Base-by-base conservation (phyloP, 2,888 invertebrate genomes). In the Xestia ashworthii region DNA sequence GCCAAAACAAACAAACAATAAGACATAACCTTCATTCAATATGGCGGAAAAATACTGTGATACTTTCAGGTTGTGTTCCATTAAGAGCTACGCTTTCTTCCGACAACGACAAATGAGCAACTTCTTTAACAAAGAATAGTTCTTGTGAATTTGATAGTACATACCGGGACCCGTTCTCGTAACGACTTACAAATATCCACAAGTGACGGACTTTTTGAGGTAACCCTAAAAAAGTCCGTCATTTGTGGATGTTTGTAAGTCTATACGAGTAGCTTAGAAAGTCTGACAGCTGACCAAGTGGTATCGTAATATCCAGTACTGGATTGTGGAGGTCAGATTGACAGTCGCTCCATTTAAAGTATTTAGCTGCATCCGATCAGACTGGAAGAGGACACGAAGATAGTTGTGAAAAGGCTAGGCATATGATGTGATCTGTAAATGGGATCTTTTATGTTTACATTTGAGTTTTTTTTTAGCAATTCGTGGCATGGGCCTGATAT, bases 1-100 rank as follows among this genome's bases (percentile, higher is more conserved):
- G n/a, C 81, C 78, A 78, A 81, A 87, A 71, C 12, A 46, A 69
- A 71, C 44, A 46, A 64, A 83, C 81, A 87, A 87, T 80, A 68
- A 48, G 58, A 73, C 81, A 81, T 88, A 76, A 86, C 11, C 32
- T 74, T 55, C 6, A 60, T 55, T 74, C 11, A 53, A 65, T 68
- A 53, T 12, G 62, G 48, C 55, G 11, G 38, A 22, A 73, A 69
- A 48, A 64, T 62, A n/a, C 12, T 76, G 3, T 62, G 14, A 38
- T 25, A 75, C 58, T 25, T n/a, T 65, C 5, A 32, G 41, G 0
- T 1, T n/a, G 48, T 50, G 19, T 78, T 71, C 55, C 65, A 73
- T n/a, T 16, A 14, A 38, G 0, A 81, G 74, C 32, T 16, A 67
- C 0, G 38, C 25, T 38, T 53, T 48, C 41, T 46, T 41, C 41